Evolutionary conservation across 2,888 invertebrate genomes (phyloP), one percentile per base, ranked within the genome.

Genomic region (Pseudolycoriella hygida): DNA sequence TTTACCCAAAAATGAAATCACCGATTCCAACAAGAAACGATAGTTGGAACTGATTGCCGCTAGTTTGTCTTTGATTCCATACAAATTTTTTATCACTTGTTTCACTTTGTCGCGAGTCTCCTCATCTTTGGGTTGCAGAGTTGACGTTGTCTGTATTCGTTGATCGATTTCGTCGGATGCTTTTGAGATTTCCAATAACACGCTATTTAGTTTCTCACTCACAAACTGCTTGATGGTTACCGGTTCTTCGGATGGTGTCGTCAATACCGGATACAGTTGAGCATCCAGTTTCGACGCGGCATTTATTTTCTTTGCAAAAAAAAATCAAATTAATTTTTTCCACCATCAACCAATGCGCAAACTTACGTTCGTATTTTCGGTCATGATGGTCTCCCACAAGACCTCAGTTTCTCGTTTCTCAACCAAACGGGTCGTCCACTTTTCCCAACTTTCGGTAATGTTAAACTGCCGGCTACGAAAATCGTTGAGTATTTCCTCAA

Each of bases 191-290:
- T 80, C 77, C 31, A 72, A 70, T 47, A 73, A 57, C 43, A 77
- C 72, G 15, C 67, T 62, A 40, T 65, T 58, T 40, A 73, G 64
- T 56, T 76, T 76, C 42, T 68, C 68, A 52, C 73, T 70, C 8
- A 80, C 67, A 55, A 72, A 71, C 25, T 64, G 58, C 31, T 71
- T 61, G 50, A 80, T 65, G 41, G 70, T 70, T 50, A 65, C 66
- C 12, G 78, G 72, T 51, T 72, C 70, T 40, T 71, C 68, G 3
- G 77, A 71, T 48, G 71, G 67, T 14, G 74, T 72, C 42, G 74
- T 77, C 51, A 85, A 74, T 42, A 81, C 72, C 17, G 85, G 84
- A 68, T 83, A 85, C 47, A 85, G 64, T 55, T 82, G 79, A 42
- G 73, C 71, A 57, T 81, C 78, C 55, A 82, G 68, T 61, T 77